phyloP scores from a whole-genome alignment of 1,140 invertebrate species.

The Drosophila ercepeae region DNA sequence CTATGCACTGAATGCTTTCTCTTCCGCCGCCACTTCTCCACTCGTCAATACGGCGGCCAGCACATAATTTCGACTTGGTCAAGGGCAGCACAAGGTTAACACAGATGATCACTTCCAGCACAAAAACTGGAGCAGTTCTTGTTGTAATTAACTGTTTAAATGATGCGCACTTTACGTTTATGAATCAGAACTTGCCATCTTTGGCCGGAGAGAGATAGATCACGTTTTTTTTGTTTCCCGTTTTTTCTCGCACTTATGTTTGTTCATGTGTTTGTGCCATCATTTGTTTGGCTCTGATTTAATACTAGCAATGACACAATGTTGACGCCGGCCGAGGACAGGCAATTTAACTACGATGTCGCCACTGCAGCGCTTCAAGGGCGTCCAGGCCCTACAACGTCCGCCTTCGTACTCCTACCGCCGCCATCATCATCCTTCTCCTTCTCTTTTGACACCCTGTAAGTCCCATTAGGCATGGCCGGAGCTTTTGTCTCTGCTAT shows the following conservation, averaged over 20 bases:
- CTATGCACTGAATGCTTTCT: constrained; percentile 49
- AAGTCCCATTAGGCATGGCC: constrained; percentile 42
- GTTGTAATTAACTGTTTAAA: background rate
- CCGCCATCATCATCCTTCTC: background rate
- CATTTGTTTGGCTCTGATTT: constrained; percentile 68
- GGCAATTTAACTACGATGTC: constrained; percentile 73
- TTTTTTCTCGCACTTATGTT: constrained; percentile 5
- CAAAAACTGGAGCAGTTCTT: no score
- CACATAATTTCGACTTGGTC: constrained; percentile 15
- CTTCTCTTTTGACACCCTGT: background rate
- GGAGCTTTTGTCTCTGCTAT: constrained; percentile 64
- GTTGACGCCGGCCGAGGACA: constrained; percentile 56
- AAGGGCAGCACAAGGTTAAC: constrained; percentile 32
- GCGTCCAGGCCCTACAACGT: no score
- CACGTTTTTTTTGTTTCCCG: no score
- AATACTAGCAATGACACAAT: constrained; percentile 58
- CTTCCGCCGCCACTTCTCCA: background rate
- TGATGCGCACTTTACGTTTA: background rate
- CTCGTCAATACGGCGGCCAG: constrained; percentile 1
- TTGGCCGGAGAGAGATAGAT: no score
- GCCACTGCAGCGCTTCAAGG: constrained; percentile 56
- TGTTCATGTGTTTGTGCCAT: constrained; percentile 29
- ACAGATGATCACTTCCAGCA: constrained; percentile 28
- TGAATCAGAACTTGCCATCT: background rate
- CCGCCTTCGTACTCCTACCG: background rate